Conservation (phyloP, 30 jellyfish, hydroid and myxozoan species). For the Cassiopea xamachana region DNA sequence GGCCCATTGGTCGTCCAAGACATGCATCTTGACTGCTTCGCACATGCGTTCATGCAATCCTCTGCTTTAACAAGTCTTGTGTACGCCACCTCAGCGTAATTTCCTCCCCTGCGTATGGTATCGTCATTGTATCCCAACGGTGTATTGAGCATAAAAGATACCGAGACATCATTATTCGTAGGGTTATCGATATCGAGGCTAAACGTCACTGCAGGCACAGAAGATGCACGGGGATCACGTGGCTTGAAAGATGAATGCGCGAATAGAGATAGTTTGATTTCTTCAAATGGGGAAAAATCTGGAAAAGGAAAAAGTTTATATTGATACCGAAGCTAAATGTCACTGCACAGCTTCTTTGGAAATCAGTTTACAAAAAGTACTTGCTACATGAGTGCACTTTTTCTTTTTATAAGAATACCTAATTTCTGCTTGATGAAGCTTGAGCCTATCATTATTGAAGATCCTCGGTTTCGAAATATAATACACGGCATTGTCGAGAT, state of each 20-base stretch:
- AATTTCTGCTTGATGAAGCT: too few relatives aligned
- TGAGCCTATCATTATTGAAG: too few relatives aligned
- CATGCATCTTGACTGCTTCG: slow-evolving; percentile 87
- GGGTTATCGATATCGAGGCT: slow-evolving; percentile 87
- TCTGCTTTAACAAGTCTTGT: slow-evolving; percentile 92
- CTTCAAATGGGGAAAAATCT: slow-evolving; percentile 78
- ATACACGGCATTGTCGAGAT: too few relatives aligned
- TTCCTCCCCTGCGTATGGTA: slow-evolving; percentile 94
- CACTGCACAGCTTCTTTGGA: background rate
- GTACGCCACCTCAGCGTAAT: slow-evolving; percentile 87
- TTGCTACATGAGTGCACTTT: too few relatives aligned
- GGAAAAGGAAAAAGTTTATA: background rate
- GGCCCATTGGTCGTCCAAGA: slow-evolving; percentile 99
- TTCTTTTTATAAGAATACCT: too few relatives aligned
- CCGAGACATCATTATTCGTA: slow-evolving; percentile 76
- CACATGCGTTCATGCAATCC: slow-evolving; percentile 98
- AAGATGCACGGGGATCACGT: slow-evolving; percentile 88
- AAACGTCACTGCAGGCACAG: slow-evolving; percentile 93
- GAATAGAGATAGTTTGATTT: slow-evolving; percentile 71
- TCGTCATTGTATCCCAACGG: slow-evolving; percentile 98
- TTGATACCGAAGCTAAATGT: background rate
- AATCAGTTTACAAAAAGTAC: too few relatives aligned
- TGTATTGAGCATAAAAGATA: slow-evolving; percentile 84
- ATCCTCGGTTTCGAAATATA: too few relatives aligned
- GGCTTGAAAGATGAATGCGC: slow-evolving; percentile 94